Evolutionary conservation across 1,140 invertebrate species (phyloP).

Genomic region (Solen grandis): DNA sequence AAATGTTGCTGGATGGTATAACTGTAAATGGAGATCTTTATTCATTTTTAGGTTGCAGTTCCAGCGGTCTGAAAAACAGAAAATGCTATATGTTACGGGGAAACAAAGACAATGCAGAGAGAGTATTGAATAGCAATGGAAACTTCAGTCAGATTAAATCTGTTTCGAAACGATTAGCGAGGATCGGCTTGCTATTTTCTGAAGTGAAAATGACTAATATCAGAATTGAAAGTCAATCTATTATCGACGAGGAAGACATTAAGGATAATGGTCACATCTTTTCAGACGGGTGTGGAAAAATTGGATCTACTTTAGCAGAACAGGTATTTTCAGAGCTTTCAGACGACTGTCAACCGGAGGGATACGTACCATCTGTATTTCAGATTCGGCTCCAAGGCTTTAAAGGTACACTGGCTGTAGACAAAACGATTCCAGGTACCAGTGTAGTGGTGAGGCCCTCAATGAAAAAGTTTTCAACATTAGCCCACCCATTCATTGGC

Average conservation of each 20-base stretch:
- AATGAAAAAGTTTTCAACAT: slow-evolving; percentile 47
- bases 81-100: slow-evolving; percentile 54
- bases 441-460: slow-evolving; percentile 41
- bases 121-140: slow-evolving; percentile 31
- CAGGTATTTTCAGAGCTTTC: background rate
- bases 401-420: slow-evolving; percentile 52
- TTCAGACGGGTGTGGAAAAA: slow-evolving; percentile 50
- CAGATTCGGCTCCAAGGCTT: slow-evolving; percentile 51
- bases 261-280: slow-evolving; percentile 20
- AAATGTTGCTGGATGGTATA: slow-evolving; percentile 26
- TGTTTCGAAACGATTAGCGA: slow-evolving; percentile 48
- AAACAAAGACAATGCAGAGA: background rate
- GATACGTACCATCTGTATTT: slow-evolving; percentile 40
- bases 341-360: background rate
- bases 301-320: slow-evolving; percentile 24
- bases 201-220: slow-evolving; percentile 29
- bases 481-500: slow-evolving; percentile 31
- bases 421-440: background rate
- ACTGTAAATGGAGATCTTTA: slow-evolving; percentile 38
- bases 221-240: background rate
- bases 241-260: slow-evolving; percentile 31
- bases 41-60: slow-evolving; percentile 46
- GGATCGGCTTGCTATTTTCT: slow-evolving; percentile 49
- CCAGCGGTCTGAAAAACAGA: slow-evolving; percentile 40
- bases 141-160: slow-evolving; percentile 38